phyloP scores from a whole-genome alignment of 1,140 invertebrate species.

The Bursaphelenchus mucronatus region DNA sequence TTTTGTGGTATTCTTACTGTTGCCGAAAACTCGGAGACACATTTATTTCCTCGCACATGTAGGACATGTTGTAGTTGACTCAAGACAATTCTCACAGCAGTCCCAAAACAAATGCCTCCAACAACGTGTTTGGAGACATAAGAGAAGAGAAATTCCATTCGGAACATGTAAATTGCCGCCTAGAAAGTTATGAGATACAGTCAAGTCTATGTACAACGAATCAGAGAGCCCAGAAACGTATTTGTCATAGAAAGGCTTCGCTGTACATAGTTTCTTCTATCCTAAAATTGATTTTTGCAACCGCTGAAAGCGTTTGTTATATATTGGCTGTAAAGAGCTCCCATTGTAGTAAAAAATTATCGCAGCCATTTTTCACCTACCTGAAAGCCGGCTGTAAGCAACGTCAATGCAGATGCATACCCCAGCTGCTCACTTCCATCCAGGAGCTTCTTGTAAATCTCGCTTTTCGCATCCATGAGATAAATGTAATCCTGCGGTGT shows the following conservation, averaged over 20 bases:
- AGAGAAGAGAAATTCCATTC: slow-evolving; percentile 41
- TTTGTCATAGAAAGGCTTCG: no score
- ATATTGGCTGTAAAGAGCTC: neutral
- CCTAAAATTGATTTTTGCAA: no score
- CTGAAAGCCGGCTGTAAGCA: slow-evolving; percentile 33
- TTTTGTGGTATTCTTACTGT: slow-evolving; percentile 18
- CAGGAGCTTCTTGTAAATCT: neutral
- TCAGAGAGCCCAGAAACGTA: no score
- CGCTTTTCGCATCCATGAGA: slow-evolving; percentile 12
- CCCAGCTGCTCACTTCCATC: slow-evolving; percentile 6
- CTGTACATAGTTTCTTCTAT: no score
- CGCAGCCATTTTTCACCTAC: neutral
- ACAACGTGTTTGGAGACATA: slow-evolving; percentile 32
- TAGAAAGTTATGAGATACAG: slow-evolving; percentile 23
- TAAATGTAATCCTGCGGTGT: slow-evolving; percentile 13
- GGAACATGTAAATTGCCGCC: slow-evolving; percentile 34
- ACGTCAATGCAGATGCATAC: slow-evolving; percentile 24
- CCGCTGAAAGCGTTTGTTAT: no score
- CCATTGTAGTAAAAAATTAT: slow-evolving; percentile 4
- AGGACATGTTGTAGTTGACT: slow-evolving; percentile 39
- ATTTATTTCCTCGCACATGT: slow-evolving; percentile 22
- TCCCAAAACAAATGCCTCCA: slow-evolving; percentile 37
- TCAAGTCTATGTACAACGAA: slow-evolving; percentile 23
- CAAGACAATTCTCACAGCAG: slow-evolving; percentile 36
- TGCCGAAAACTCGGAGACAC: slow-evolving; percentile 25